These are phyloP conservation scores for Gymnosoma rotundatum DNA, from an alignment of 2,888 invertebrate genomes.

Conservation along the genomic window DNA sequence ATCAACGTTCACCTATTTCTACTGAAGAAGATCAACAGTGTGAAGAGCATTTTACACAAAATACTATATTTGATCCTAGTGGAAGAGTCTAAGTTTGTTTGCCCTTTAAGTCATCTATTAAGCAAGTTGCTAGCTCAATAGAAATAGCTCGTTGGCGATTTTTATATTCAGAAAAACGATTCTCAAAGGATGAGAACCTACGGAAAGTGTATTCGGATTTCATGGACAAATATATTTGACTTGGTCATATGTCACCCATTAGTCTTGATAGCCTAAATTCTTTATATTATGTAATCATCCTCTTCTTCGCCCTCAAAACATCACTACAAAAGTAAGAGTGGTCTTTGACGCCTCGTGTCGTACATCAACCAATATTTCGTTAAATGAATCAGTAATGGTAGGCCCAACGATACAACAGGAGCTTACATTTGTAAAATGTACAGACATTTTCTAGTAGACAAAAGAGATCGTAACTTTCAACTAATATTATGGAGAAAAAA, in stretches of 20 bases:
- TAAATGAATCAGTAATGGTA: conserved; percentile 54
- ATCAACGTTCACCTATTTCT: not conserved
- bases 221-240: conserved; percentile 42
- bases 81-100: not conserved
- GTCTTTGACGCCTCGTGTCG: conserved; percentile 8
- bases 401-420: conserved; percentile 56
- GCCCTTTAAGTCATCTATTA: not conserved
- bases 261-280: not conserved
- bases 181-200: conserved; percentile 34
- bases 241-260: conserved; percentile 4
- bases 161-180: conserved; percentile 37
- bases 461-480: conserved; percentile 37
- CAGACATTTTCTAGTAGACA: conserved; percentile 44
- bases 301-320: not conserved
- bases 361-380: conserved; percentile 21
- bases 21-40: conserved; percentile 23
- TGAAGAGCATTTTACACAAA: not conserved
- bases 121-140: not conserved
- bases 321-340: conserved; percentile 5
- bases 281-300: conserved; percentile 2
- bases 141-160: conserved; percentile 44
- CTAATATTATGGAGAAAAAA: conserved; percentile 37
- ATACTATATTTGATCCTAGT: too few species aligned
- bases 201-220: conserved; percentile 39
- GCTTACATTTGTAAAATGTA: conserved; percentile 62